phyloP scores from a whole-genome alignment of 2,797 vertebrate genomes.

The Setipinna tenuifilis region DNA sequence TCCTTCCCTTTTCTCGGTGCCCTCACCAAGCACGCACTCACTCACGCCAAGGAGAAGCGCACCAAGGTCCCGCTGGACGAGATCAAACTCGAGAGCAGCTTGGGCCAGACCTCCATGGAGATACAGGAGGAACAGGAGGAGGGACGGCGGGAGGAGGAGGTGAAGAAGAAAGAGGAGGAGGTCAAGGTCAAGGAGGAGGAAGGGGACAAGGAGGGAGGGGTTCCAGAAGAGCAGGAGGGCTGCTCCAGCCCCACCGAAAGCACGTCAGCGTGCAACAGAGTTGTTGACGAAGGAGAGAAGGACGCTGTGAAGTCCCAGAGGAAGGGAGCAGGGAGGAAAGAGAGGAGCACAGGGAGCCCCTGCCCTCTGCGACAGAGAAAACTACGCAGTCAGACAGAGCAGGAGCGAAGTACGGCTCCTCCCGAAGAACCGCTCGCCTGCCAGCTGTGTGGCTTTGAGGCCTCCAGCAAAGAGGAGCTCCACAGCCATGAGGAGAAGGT shows the following conservation, averaged over 20 bases:
- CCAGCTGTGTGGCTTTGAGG: constrained; percentile 76
- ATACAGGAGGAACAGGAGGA: not conserved
- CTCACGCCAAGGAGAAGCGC: constrained; percentile 95
- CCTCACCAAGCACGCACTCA: constrained; percentile 96
- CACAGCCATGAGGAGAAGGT: constrained; percentile 80
- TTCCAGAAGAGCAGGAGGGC: constrained; percentile 75
- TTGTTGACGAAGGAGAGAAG: constrained; percentile 79
- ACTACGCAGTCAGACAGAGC: constrained; percentile 74
- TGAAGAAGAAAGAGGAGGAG: constrained; percentile 65
- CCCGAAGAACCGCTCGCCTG: constrained; percentile 80
- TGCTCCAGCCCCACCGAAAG: constrained; percentile 80
- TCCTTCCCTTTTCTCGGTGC: constrained; percentile 97
- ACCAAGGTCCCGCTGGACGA: constrained; percentile 96
- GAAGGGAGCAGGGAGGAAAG: constrained; percentile 83
- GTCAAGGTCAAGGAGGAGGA: constrained; percentile 60
- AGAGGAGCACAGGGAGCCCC: constrained; percentile 55
- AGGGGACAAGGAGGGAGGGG: constrained; percentile 71
- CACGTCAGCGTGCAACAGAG: constrained; percentile 79
- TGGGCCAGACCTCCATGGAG: constrained; percentile 72
- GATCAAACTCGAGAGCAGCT: constrained; percentile 85
- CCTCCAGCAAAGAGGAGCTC: constrained; percentile 76
- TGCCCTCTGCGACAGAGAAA: constrained; percentile 81
- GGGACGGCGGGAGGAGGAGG: constrained; percentile 52
- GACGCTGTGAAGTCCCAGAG: constrained; percentile 61
- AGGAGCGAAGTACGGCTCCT: constrained; percentile 76